Evolutionary conservation across 1,140 invertebrate genomes (phyloP).

Genomic region (Brachionus sp.): DNA sequence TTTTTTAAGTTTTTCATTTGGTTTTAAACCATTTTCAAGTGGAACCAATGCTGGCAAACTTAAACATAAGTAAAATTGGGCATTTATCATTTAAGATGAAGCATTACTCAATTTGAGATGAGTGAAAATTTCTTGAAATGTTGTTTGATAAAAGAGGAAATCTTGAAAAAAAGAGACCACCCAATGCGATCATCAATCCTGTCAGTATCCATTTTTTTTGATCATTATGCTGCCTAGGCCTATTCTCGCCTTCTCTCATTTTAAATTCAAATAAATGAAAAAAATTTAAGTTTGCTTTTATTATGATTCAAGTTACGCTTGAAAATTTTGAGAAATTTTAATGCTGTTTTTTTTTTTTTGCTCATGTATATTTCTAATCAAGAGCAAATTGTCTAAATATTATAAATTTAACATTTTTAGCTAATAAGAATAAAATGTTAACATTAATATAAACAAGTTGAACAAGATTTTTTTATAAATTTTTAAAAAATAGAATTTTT

Average conservation of each 20-base stretch:
- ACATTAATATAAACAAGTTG: no score
- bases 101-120: not conserved
- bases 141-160: not conserved
- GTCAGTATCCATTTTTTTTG: not conserved
- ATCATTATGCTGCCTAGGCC: not conserved
- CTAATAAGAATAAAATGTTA: no score
- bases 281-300: not conserved
- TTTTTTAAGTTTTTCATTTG: not conserved
- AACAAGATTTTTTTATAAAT: no score
- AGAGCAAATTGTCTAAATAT: not conserved
- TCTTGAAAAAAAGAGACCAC: not conserved
- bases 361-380: not conserved
- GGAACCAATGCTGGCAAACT: not conserved
- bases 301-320: not conserved
- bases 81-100: not conserved
- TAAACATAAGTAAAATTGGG: not conserved
- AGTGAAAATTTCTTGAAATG: not conserved
- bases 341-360: not conserved
- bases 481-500: no score
- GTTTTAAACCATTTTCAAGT: not conserved
- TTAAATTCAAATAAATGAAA: not conserved
- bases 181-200: not conserved
- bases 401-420: conserved; percentile 26
- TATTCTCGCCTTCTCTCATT: not conserved
- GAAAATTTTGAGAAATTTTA: not conserved